phyloP scores from a whole-genome alignment of 2,888 invertebrate genomes.

The Rhodophaea formosa region DNA sequence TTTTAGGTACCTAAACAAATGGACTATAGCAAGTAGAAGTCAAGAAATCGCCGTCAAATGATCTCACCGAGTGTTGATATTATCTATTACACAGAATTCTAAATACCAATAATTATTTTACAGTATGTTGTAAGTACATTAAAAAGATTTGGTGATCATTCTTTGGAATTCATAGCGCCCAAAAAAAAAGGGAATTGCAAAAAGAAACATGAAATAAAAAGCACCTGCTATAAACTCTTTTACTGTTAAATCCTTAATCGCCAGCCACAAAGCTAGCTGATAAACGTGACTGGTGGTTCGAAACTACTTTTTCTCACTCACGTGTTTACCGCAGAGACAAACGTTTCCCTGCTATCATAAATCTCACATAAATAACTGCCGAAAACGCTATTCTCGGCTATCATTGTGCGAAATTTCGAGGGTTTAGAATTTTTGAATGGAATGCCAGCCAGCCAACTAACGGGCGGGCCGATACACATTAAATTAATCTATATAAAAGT shows the following conservation, averaged over 20 bases:
- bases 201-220: too few relatives aligned
- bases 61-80: too few relatives aligned
- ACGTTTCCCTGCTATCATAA: conserved; percentile 1
- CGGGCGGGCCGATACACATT: conserved; percentile 40
- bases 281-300: background rate
- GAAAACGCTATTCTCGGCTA: conserved; percentile 1
- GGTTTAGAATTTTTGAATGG: conserved; percentile 31
- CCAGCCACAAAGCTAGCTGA: background rate
- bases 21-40: too few relatives aligned
- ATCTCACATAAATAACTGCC: background rate
- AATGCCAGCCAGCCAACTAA: conserved; percentile 34
- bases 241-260: background rate
- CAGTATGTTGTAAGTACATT: too few relatives aligned
- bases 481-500: conserved; percentile 53
- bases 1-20: too few relatives aligned
- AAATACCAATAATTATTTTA: too few relatives aligned
- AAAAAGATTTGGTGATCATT: too few relatives aligned
- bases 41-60: too few relatives aligned
- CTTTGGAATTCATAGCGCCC: too few relatives aligned
- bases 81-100: too few relatives aligned
- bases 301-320: background rate
- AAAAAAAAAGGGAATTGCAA: too few relatives aligned
- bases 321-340: conserved; percentile 26
- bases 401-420: background rate
- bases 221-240: too few relatives aligned